These are phyloP conservation scores for Eriosoma lanigerum DNA, from an alignment of 1,140 invertebrate species.

Conservation along the genomic window DNA sequence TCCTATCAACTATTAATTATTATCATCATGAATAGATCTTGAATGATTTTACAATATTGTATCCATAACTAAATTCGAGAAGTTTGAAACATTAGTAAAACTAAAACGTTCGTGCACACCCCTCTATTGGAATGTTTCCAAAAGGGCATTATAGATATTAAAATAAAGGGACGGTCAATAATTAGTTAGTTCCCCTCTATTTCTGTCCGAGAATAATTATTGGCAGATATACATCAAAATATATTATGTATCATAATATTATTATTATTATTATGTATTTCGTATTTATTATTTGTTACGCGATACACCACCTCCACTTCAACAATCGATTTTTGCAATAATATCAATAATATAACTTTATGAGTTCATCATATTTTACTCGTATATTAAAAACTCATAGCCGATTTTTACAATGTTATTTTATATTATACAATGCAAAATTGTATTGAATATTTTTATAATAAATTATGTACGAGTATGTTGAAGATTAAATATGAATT, in stretches of 20 bases:
- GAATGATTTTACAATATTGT: conserved; percentile 9
- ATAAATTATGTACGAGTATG: no score
- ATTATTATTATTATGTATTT: no score
- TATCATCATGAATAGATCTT: neutral
- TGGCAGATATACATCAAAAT: neutral
- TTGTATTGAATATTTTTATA: no score
- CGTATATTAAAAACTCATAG: no score
- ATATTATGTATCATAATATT: neutral
- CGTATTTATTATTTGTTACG: neutral
- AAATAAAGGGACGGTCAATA: conserved; percentile 6
- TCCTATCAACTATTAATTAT: neutral
- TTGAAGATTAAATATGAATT: no score
- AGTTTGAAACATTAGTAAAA: conserved; percentile 26
- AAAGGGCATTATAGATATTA: conserved; percentile 38
- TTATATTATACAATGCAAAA: no score
- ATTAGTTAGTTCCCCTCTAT: neutral
- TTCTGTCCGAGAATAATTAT: neutral
- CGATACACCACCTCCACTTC: no score
- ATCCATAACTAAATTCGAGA: neutral
- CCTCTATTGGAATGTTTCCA: conserved; percentile 10
- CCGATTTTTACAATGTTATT: no score
- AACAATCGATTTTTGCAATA: neutral
- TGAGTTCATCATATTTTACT: neutral
- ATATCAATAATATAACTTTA: neutral
- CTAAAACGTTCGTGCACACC: neutral